A percentile compares a stretch with the other conserved stretches of the same genome.
These are phyloP conservation scores for Drosophila siamana DNA, from an alignment of 2,888 invertebrate genomes.

Conservation along the genomic window DNA sequence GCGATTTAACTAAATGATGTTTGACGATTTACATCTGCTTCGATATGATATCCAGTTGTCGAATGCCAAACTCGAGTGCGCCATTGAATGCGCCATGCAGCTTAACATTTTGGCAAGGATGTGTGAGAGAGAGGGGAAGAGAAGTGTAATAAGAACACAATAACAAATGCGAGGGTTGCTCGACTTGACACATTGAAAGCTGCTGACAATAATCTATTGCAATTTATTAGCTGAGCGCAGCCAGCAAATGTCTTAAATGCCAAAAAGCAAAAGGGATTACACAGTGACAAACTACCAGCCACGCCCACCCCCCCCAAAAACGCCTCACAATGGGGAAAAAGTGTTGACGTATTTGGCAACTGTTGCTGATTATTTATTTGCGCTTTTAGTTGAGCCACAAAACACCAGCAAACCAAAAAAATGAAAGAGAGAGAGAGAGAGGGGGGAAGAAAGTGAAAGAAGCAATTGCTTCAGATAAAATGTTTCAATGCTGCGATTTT, in stretches of 20 bases:
- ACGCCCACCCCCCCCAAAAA: slow-evolving; percentile 49
- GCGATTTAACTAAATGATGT: slow-evolving; percentile 57
- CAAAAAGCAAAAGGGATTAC: slow-evolving; percentile 75
- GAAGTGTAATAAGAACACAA: slow-evolving; percentile 21
- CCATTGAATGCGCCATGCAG: slow-evolving; percentile 38
- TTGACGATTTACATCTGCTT: slow-evolving; percentile 77
- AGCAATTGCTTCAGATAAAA: slow-evolving; percentile 41
- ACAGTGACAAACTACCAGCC: slow-evolving; percentile 52
- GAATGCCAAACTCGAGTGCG: slow-evolving; percentile 6
- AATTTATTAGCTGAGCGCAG: slow-evolving; percentile 64
- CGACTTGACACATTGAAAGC: slow-evolving; percentile 49
- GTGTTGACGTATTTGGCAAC: slow-evolving; percentile 78
- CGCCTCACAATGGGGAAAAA: slow-evolving; percentile 19
- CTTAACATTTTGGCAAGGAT: slow-evolving; percentile 55
- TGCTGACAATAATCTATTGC: slow-evolving; percentile 74
- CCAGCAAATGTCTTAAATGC: slow-evolving; percentile 61
- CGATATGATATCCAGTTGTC: slow-evolving; percentile 36
- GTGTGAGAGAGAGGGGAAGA: not conserved
- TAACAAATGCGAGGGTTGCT: slow-evolving; percentile 70
- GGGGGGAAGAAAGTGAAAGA: slow-evolving; percentile 13
- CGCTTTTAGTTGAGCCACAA: slow-evolving; percentile 65
- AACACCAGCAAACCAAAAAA: not conserved
- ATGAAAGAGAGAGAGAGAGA: too few relatives aligned
- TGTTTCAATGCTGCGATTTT: slow-evolving; percentile 39
- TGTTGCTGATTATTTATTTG: slow-evolving; percentile 80